A percentile compares a stretch with the other conserved stretches of the same genome.
These are phyloP conservation scores for Scaptomyza hsui DNA, from an alignment of 1,140 invertebrate genomes.

Conservation along the genomic window DNA sequence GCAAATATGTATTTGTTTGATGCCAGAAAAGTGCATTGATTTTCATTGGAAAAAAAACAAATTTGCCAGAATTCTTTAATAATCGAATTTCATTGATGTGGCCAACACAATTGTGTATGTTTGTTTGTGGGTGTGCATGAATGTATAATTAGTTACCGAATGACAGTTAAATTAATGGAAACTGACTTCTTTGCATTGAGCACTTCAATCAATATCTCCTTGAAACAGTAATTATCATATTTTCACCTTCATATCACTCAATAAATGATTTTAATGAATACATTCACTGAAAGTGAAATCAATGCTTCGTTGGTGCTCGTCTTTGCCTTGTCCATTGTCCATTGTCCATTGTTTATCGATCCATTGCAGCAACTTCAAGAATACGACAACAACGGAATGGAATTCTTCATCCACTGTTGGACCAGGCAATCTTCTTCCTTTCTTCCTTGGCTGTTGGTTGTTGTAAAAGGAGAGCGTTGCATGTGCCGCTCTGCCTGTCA, in stretches of 20 bases:
- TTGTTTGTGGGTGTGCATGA: background rate
- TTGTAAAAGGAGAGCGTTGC: conserved; percentile 54
- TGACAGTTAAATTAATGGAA: conserved; percentile 3
- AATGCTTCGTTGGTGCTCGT: conserved; percentile 51
- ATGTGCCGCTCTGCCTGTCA: conserved; percentile 75
- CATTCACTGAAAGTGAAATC: conserved; percentile 73
- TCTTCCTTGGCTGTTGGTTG: conserved; percentile 3
- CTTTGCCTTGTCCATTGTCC: conserved; percentile 52
- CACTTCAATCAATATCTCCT: conserved; percentile 33
- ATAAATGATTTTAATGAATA: conserved; percentile 71
- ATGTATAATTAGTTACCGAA: background rate
- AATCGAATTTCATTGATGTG: background rate
- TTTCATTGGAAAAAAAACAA: background rate
- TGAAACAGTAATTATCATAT: conserved; percentile 46
- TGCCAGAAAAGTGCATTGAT: background rate
- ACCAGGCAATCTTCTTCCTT: background rate
- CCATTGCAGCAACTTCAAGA: conserved; percentile 11
- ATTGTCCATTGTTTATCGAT: conserved; percentile 47
- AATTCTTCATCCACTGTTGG: conserved; percentile 33
- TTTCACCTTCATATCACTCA: conserved; percentile 36
- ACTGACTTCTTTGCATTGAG: background rate
- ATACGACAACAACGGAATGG: conserved; percentile 37
- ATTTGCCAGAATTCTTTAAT: background rate
- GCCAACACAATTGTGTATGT: no score
- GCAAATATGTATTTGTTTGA: no score